Percentiles rank a stretch among this genome's conserved stretches.
Conservation (phyloP, 2,797 vertebrate species). For the Galago senegalensis region DNA sequence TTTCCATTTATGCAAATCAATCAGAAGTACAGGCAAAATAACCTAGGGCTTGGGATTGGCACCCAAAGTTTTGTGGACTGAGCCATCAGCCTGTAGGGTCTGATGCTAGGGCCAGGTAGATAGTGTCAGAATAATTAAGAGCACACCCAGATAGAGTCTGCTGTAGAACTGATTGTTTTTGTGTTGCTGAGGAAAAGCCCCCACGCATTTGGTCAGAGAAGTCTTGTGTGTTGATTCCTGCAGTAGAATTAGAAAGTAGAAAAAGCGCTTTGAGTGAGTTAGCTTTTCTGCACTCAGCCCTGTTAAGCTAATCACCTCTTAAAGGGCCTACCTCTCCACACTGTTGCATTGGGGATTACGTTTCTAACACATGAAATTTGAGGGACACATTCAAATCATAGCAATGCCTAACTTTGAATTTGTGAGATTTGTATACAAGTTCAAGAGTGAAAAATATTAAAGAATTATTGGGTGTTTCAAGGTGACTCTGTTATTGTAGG, state of each 20-base stretch:
- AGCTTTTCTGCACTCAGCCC: background rate
- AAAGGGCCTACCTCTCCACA: background rate
- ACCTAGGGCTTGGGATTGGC: background rate
- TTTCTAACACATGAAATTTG: background rate
- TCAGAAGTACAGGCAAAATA: background rate
- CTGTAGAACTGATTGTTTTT: background rate
- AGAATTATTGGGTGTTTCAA: background rate
- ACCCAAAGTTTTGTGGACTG: background rate
- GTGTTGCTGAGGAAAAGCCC: background rate
- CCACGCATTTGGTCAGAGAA: background rate
- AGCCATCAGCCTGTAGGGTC: background rate
- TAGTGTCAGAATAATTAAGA: background rate
- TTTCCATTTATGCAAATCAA: background rate
- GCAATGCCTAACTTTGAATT: background rate
- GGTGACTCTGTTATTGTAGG: background rate
- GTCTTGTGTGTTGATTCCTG: background rate
- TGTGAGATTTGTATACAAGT: background rate
- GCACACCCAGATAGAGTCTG: background rate
- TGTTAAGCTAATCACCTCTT: background rate
- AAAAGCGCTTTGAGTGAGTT: background rate
- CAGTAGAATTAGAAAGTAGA: background rate
- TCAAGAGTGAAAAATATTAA: constrained; percentile 43
- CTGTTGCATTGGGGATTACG: background rate
- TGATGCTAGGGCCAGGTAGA: background rate
- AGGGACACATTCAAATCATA: background rate